Evolutionary conservation across 1,140 invertebrate genomes (phyloP).

Genomic region (Solenopsis invicta): DNA sequence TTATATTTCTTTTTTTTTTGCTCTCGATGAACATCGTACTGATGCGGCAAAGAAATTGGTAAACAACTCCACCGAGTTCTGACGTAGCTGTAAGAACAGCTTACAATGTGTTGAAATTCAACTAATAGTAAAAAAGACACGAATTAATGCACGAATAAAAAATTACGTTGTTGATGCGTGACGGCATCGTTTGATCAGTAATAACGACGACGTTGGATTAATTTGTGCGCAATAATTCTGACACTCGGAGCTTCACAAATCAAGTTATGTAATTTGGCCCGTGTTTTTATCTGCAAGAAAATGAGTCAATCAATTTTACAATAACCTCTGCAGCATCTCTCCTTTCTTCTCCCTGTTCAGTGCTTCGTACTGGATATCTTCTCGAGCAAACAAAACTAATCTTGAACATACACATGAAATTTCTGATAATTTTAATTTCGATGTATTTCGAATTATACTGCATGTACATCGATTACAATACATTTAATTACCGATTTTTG

Average conservation of each 20-base stretch:
- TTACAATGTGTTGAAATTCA: slow-evolving; percentile 1
- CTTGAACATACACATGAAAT: not conserved
- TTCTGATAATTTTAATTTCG: not conserved
- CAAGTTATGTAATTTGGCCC: slow-evolving; percentile 40
- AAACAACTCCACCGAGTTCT: not conserved
- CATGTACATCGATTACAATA: not conserved
- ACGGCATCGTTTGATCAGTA: slow-evolving; percentile 40
- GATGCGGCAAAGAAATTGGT: not conserved
- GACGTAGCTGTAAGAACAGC: not conserved
- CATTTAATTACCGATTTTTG: not conserved
- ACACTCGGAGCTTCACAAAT: slow-evolving; percentile 36
- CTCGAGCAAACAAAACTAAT: not conserved
- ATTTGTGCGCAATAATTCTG: slow-evolving; percentile 40
- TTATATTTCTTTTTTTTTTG: slow-evolving; percentile 1
- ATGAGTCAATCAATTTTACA: slow-evolving; percentile 53
- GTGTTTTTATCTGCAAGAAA: slow-evolving; percentile 44
- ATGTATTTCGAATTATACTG: not conserved
- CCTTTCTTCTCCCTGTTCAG: not conserved
- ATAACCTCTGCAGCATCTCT: not conserved
- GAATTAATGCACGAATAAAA: slow-evolving; percentile 8
- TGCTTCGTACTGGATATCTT: not conserved
- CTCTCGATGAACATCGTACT: not conserved
- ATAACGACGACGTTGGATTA: slow-evolving; percentile 34
- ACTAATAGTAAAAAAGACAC: not conserved
- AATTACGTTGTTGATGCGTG: slow-evolving; percentile 16